Evolutionary conservation across 2,113 vertebrate species (phyloP).

Genomic region (Oophaga pumilio): DNA sequence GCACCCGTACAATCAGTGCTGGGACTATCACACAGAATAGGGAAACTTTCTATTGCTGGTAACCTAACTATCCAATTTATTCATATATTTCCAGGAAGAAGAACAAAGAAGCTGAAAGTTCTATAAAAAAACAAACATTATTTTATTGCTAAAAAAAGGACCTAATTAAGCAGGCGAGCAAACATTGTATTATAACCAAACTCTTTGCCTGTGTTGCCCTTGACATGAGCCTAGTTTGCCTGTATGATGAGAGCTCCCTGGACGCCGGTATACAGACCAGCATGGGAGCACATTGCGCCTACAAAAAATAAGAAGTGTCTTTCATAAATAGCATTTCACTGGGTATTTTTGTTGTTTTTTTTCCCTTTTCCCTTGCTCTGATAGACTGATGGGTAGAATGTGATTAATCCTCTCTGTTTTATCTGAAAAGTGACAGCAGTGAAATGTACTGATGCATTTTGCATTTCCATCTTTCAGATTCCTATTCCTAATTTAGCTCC

Average conservation of each 20-base stretch:
- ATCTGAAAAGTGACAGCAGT: slow-evolving; percentile 4
- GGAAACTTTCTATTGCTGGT: no score
- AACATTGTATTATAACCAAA: not conserved
- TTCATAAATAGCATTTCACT: not conserved
- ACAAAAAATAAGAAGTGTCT: not conserved
- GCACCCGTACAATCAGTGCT: no score
- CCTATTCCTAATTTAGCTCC: slow-evolving; percentile 19
- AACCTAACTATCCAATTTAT: no score
- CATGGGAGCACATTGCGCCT: not conserved
- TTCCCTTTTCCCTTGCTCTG: not conserved
- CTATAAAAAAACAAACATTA: no score
- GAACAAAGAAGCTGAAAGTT: no score
- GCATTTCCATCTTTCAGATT: slow-evolving; percentile 31
- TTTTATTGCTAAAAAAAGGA: no score
- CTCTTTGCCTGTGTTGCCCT: not conserved
- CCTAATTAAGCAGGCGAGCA: no score
- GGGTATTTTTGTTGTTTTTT: not conserved
- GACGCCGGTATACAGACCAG: not conserved
- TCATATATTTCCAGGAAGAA: no score
- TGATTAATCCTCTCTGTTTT: slow-evolving; percentile 18
- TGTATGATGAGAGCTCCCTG: not conserved
- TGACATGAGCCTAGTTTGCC: not conserved
- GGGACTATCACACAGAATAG: no score
- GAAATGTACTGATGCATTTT: slow-evolving; percentile 30
- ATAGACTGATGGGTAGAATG: not conserved